These are phyloP conservation scores for Trimorus sp. DNA, from an alignment of 2,888 invertebrate species.

Conservation along the genomic window DNA sequence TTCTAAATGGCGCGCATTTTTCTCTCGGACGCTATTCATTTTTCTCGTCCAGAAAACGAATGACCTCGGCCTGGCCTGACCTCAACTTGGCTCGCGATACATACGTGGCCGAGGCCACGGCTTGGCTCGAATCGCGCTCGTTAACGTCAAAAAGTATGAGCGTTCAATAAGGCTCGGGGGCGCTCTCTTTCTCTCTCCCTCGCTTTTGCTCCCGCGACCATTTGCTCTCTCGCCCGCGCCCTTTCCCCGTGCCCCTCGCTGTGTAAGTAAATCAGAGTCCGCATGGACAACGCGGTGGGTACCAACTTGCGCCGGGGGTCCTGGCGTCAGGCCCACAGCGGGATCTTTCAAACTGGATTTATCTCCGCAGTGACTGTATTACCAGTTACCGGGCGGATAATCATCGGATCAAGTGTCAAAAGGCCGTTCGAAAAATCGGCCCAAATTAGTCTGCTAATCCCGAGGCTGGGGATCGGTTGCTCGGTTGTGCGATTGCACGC, in stretches of 20 bases:
- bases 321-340: constrained; percentile 31
- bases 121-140: constrained; percentile 68
- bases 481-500: too few species aligned
- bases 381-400: constrained; percentile 35
- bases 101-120: constrained; percentile 47
- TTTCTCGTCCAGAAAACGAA: constrained; percentile 63
- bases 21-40: constrained; percentile 58
- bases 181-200: neutral
- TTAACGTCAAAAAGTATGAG: constrained; percentile 75
- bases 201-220: too few species aligned
- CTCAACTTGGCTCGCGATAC: constrained; percentile 62
- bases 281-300: constrained; percentile 32
- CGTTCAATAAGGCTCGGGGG: constrained; percentile 72
- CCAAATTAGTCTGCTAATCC: constrained; percentile 1
- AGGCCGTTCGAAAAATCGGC: constrained; percentile 20
- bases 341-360: constrained; percentile 48
- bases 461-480: too few species aligned
- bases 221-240: too few species aligned
- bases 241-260: neutral
- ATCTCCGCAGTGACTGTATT: constrained; percentile 32
- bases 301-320: constrained; percentile 14
- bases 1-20: constrained; percentile 57
- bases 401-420: constrained; percentile 35
- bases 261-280: constrained; percentile 73
- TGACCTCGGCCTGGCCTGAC: constrained; percentile 63